phyloP scores from a whole-genome alignment of 2,113 vertebrate genomes.

The Campylomormyrus numenius region DNA sequence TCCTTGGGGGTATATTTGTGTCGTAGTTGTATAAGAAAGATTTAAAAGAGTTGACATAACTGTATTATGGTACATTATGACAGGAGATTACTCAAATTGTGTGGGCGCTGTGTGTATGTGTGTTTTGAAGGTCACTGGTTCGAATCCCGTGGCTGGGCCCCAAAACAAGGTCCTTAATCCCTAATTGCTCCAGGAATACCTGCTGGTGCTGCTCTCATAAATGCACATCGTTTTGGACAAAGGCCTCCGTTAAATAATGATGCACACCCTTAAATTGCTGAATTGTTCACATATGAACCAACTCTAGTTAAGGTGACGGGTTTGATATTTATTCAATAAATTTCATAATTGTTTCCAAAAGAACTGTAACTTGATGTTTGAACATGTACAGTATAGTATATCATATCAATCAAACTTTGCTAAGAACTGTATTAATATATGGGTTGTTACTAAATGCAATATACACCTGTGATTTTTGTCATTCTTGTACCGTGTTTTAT shows the following conservation, averaged over 20 bases:
- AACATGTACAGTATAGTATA: not conserved
- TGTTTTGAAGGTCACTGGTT: not conserved
- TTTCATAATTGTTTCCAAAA: not conserved
- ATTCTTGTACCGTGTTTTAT: not conserved
- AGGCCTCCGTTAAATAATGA: not conserved
- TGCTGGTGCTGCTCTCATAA: not conserved
- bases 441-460: not conserved
- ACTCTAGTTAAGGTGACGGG: not conserved
- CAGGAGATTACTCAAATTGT: not conserved
- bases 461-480: not conserved
- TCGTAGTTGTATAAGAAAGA: not conserved
- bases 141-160: not conserved
- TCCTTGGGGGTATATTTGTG: not conserved
- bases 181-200: not conserved
- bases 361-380: not conserved
- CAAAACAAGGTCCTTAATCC: not conserved
- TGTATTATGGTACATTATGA: not conserved
- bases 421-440: not conserved
- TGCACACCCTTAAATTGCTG: not conserved
- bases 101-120: not conserved
- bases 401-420: not conserved
- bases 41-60: not conserved
- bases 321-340: not conserved
- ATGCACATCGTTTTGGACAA: not conserved
- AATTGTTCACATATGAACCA: not conserved